Evolutionary conservation across 2,888 invertebrate genomes (phyloP), one percentile per base, ranked within the genome.

Genomic region (Nesidiocoris tenuis): DNA sequence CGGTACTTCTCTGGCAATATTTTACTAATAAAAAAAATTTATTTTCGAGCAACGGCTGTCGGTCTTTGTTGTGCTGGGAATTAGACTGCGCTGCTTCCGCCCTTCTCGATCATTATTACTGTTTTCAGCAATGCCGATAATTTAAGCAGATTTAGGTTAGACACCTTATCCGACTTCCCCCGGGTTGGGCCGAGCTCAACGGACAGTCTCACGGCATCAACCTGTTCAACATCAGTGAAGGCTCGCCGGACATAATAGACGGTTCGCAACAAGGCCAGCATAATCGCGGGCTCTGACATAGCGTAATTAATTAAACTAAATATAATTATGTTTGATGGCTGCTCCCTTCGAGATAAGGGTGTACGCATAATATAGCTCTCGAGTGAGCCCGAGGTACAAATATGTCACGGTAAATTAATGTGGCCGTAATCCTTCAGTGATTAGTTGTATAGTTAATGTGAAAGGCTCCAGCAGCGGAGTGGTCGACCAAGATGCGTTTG

Each of bases 351-450:
- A 17, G 67, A 67, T 67, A 67, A 67, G 67, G 67, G 21, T 21
- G 67, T 22, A 22, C 21, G 17, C 64, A 23, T 64, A 24, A 65
- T 65, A 65, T 67, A 22, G 16, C 67, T 7, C 19, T 22, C 39
- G 56, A 56, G 67, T 22, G 54, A 22, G 67, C 7, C 21, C 16
- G 39, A 1, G 71, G 24, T 18, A 22, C 61, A 71, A 71, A 71
- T 71, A 61, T 71, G 71, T 71, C 71, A 25, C 19, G 71, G 71
- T 25, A 39, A 71, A 71, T 61, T 71, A 71, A 71, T 71, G 24
- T 61, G 71, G 1, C 24, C 71, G 61, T 71, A 71, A 71, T 71
- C 71, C 68, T 39, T 59, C 17, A 21, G 59, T 71, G 59, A 71
- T 71, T 71, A 71, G 71, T 71, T 56, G 67, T 56, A 67, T 65